Base-by-base conservation (phyloP, 2,888 invertebrate genomes). In the Endotricha flammealis region DNA sequence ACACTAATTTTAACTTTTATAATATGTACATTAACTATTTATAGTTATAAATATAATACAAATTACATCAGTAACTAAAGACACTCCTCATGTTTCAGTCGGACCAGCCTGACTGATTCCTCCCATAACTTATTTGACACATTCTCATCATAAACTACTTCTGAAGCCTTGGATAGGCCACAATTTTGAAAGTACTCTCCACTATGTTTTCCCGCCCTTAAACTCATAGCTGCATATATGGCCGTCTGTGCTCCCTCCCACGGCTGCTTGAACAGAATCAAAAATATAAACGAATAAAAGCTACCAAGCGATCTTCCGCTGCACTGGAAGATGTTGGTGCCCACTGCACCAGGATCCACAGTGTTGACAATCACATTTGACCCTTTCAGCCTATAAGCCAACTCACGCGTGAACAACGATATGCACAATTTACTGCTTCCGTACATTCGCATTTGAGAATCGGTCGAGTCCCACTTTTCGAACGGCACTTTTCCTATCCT, bases 151-250 rank as follows among this genome's bases (percentile, higher is more conserved):
- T 88, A 87, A 1, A 90, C 91, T 2, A 86, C 88, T n/a, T 87
- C 88, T 0, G 81, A 65, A 6, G 93, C 74, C 6, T 77, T 70
- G n/a, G 78, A 67, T 59, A 91, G 88, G 71, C 87, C 88, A 64
- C 95, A 95, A 55, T 96, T 95, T 73, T 90, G 88, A 53, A 90
- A 95, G 60, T 94, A 94, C 71, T 92, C 91, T 28, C 95, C 95
- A 27, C 87, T 90, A 0, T 91, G 87, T 44, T 89, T 88, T 0
- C 74, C 88, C 1, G 94, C 87, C 44, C 92, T 91, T 30, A 91
- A 90, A n/a, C 94, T 90, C 4, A 93, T 90, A 0, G 94, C 91
- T 11, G 91, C 78, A 47, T 93, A 90, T 24, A 95, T 86, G 1
- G 91, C 90, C 0, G 95, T 95, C 59, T 95, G 95, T 0, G 94